Conservation (phyloP, 2,888 invertebrate genomes). For the Creontiades dilutus region DNA sequence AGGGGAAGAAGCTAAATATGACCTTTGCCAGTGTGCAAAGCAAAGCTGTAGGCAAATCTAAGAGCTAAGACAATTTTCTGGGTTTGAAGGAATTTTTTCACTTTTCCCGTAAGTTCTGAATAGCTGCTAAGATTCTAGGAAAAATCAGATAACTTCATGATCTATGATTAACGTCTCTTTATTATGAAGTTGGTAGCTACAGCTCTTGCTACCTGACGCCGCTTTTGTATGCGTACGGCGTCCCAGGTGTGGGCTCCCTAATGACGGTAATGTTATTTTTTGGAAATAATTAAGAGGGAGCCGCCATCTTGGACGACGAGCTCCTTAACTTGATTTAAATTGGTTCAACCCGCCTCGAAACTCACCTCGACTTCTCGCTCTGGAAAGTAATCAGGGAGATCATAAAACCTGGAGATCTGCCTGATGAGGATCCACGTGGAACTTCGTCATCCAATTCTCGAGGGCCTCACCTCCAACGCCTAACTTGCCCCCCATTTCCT, state of each 20-base stretch:
- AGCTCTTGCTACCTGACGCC: background rate
- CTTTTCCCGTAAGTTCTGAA: too few species aligned
- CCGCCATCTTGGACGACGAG: background rate
- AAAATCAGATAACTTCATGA: too few species aligned
- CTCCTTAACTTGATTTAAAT: conserved; percentile 15
- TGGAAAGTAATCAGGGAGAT: conserved; percentile 25
- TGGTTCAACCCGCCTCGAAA: background rate
- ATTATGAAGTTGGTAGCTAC: too few species aligned
- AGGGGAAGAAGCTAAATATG: too few species aligned
- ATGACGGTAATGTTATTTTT: conserved; percentile 9
- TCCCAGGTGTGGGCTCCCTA: background rate
- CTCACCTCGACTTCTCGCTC: background rate
- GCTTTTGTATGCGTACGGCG: background rate
- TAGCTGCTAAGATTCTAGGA: too few species aligned
- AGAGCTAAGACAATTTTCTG: too few species aligned
- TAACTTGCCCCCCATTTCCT: background rate
- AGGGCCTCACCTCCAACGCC: background rate
- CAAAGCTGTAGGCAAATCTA: too few species aligned
- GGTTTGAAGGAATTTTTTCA: too few species aligned
- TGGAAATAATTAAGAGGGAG: conserved; percentile 20
- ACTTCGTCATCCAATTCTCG: conserved; percentile 10
- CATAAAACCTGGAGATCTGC: background rate
- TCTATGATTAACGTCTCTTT: too few species aligned
- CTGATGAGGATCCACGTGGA: background rate
- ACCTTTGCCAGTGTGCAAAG: too few species aligned